A percentile compares a stretch with the other conserved stretches of the same genome.
Conservation (phyloP, 2,888 invertebrate genomes). For the Tinea pellionella region DNA sequence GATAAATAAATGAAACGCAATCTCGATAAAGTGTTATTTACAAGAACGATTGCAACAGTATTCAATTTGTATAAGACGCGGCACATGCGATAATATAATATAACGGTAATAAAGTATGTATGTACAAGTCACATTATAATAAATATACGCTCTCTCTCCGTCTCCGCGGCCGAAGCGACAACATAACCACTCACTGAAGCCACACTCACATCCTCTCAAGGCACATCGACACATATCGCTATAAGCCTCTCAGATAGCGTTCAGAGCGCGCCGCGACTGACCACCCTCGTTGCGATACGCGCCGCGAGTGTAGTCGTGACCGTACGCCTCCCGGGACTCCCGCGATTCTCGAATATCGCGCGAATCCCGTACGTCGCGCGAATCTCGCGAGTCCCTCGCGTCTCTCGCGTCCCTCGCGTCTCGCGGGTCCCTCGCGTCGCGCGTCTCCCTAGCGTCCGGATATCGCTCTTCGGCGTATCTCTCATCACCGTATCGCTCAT, state of each 20-base stretch:
- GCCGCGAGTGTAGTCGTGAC: conserved; percentile 42
- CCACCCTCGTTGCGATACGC: conserved; percentile 53
- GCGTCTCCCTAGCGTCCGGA: conserved; percentile 64
- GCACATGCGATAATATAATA: conserved; percentile 66
- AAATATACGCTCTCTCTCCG: background rate
- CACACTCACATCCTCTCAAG: background rate
- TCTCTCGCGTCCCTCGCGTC: conserved; percentile 59
- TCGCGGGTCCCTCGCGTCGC: conserved; percentile 28
- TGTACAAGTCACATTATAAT: conserved; percentile 18
- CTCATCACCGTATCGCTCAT: conserved; percentile 33
- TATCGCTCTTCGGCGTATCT: conserved; percentile 30
- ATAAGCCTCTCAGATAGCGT: conserved; percentile 64
- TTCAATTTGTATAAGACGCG: conserved; percentile 66
- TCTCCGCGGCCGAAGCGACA: background rate
- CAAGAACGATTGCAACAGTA: conserved; percentile 72
- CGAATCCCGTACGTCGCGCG: conserved; percentile 21
- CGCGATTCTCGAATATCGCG: conserved; percentile 20
- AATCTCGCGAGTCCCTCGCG: conserved; percentile 34
- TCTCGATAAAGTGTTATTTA: conserved; percentile 67
- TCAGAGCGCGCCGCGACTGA: conserved; percentile 76
- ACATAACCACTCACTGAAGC: background rate
- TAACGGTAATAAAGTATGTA: conserved; percentile 63
- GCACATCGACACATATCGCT: background rate
- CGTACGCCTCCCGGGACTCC: conserved; percentile 39
- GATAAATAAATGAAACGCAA: too few species aligned